Evolutionary conservation across 2,888 invertebrate species (phyloP).

Genomic region (Acanthopleura granulata): DNA sequence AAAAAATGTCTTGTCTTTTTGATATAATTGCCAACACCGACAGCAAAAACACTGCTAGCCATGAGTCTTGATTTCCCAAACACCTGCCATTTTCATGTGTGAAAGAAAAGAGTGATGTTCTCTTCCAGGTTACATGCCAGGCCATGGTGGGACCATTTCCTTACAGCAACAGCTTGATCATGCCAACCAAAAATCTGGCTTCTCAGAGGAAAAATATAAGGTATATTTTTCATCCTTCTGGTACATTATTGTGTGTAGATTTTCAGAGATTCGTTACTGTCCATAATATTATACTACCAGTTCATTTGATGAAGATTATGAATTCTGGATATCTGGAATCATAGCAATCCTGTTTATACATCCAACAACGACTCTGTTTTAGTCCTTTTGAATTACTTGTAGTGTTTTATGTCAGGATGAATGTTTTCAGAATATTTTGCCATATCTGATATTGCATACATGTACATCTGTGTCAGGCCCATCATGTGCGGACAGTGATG

Average conservation of each 20-base stretch:
- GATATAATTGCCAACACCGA: no score
- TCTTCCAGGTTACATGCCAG: conserved; percentile 1
- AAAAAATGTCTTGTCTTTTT: no score
- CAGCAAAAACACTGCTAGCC: no score
- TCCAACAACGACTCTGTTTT: no score
- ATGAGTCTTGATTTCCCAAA: no score
- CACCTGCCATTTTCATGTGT: no score
- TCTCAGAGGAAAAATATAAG: conserved; percentile 17
- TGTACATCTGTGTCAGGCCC: not conserved
- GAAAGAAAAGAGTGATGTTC: not conserved
- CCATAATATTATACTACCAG: no score
- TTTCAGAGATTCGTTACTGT: no score
- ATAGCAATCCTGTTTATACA: no score
- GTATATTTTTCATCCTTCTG: not conserved
- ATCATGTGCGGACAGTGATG: not conserved
- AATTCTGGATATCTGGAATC: no score
- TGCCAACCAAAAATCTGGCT: conserved; percentile 13
- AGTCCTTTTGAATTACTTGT: not conserved
- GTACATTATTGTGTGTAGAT: no score
- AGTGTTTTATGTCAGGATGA: not conserved
- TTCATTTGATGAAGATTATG: no score
- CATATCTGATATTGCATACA: not conserved
- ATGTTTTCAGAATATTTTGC: not conserved
- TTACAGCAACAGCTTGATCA: conserved; percentile 17
- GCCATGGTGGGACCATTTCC: conserved; percentile 6